phyloP scores from a whole-genome alignment of 2,797 vertebrate species.

The Aldrovandia affinis region DNA sequence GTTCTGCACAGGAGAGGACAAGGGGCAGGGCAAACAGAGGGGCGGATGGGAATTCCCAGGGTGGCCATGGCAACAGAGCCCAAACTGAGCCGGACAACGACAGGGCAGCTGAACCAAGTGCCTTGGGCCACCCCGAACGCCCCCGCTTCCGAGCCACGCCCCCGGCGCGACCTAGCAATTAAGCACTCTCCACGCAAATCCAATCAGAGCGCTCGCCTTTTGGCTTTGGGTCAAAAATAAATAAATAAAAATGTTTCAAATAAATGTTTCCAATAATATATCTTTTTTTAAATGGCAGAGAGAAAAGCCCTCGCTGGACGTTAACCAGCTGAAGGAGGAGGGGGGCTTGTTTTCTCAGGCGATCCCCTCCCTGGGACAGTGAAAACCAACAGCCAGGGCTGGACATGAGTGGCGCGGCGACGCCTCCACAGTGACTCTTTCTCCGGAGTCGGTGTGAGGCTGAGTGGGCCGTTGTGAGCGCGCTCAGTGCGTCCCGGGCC shows the following conservation, averaged over 20 bases:
- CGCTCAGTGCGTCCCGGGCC: slow-evolving; percentile 70
- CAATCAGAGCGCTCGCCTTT: not conserved
- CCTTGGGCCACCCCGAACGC: not conserved
- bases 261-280: too few relatives aligned
- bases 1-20: not conserved
- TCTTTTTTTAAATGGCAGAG: not conserved
- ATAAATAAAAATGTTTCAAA: not conserved
- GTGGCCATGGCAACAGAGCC: not conserved
- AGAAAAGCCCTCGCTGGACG: slow-evolving; percentile 34
- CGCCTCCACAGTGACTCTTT: slow-evolving; percentile 78
- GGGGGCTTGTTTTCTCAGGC: slow-evolving; percentile 67
- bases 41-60: not conserved
- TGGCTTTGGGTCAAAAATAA: not conserved
- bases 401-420: not conserved
- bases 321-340: slow-evolving; percentile 74
- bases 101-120: not conserved
- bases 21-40: not conserved
- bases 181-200: too few relatives aligned
- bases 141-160: not conserved
- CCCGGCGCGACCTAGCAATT: not conserved
- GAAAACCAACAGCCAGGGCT: not conserved
- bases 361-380: slow-evolving; percentile 64
- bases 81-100: not conserved
- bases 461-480: slow-evolving; percentile 71
- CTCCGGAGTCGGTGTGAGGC: slow-evolving; percentile 82